Percentiles rank a stretch among this genome's conserved stretches.
Evolutionary conservation across 2,113 vertebrate species (phyloP).

Genomic region (Xiphophorus maculatus): DNA sequence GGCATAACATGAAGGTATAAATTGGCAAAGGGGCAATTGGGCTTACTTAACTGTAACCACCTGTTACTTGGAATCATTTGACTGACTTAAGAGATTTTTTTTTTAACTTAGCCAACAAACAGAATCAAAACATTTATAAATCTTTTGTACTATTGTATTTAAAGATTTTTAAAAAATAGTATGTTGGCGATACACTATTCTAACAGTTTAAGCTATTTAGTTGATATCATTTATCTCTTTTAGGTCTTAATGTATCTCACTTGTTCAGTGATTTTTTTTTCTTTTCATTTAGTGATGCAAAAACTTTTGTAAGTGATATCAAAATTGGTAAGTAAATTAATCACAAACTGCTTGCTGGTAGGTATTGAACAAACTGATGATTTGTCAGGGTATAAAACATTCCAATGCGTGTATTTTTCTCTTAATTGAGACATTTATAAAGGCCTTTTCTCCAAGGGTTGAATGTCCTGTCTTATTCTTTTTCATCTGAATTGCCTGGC

Average conservation of each 20-base stretch:
- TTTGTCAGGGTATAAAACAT: slow-evolving; percentile 10
- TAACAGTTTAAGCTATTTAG: too few species aligned
- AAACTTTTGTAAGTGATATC: slow-evolving; percentile 10
- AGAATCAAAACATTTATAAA: too few species aligned
- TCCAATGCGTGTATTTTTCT: slow-evolving; percentile 31
- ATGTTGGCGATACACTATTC: too few species aligned
- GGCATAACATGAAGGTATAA: too few species aligned
- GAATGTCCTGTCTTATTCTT: slow-evolving; percentile 26
- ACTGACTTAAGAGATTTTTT: too few species aligned
- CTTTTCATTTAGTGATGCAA: background rate
- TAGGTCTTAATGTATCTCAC: background rate
- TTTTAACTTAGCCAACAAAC: too few species aligned
- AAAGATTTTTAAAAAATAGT: too few species aligned
- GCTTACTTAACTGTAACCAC: too few species aligned
- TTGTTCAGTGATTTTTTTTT: background rate
- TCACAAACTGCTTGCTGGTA: background rate
- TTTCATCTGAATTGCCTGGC: slow-evolving; percentile 31
- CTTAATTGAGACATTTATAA: slow-evolving; percentile 51
- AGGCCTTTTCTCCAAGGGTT: slow-evolving; percentile 9
- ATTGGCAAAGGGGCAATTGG: too few species aligned
- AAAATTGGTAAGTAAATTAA: slow-evolving; percentile 14
- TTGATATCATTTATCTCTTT: too few species aligned
- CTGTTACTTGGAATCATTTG: too few species aligned
- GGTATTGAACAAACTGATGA: slow-evolving; percentile 1
- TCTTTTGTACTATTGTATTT: too few species aligned